phyloP scores from a whole-genome alignment of 2,113 vertebrate genomes.

The Ovis canadensis region DNA sequence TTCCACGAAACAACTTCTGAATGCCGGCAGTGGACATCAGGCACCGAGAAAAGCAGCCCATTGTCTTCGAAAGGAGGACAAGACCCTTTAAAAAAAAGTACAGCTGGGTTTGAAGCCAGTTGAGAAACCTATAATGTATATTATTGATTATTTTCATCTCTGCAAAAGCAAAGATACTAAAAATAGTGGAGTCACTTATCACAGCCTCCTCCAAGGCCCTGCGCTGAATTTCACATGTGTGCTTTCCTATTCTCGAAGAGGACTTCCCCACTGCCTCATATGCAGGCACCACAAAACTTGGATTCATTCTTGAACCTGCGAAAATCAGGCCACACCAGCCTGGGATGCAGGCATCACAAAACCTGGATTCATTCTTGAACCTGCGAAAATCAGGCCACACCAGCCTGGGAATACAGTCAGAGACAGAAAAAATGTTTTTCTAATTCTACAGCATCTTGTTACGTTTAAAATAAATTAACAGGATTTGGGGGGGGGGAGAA shows the following conservation, averaged over 20 bases:
- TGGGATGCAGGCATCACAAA: not conserved
- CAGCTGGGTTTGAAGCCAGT: not conserved
- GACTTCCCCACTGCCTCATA: not conserved
- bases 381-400: not conserved
- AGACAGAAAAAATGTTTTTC: not conserved
- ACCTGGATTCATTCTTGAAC: not conserved
- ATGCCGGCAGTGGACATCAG: too few relatives aligned
- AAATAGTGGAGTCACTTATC: not conserved
- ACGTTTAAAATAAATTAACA: slow-evolving; percentile 66
- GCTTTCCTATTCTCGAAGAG: not conserved
- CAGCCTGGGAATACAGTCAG: not conserved
- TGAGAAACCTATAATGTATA: not conserved
- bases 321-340: not conserved
- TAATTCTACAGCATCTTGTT: not conserved
- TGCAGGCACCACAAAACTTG: not conserved
- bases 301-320: not conserved
- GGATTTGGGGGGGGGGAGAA: not conserved
- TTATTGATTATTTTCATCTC: not conserved
- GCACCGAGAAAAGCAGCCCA: too few relatives aligned
- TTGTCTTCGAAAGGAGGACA: not conserved
- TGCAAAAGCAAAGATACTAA: not conserved
- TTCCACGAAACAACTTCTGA: too few relatives aligned
- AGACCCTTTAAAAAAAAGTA: not conserved
- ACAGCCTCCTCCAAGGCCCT: not conserved
- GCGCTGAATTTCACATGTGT: not conserved